Percentiles rank a stretch among this genome's conserved stretches.
Evolutionary conservation across 2,888 invertebrate species (phyloP).

Genomic region (Hoplodrina blanda): DNA sequence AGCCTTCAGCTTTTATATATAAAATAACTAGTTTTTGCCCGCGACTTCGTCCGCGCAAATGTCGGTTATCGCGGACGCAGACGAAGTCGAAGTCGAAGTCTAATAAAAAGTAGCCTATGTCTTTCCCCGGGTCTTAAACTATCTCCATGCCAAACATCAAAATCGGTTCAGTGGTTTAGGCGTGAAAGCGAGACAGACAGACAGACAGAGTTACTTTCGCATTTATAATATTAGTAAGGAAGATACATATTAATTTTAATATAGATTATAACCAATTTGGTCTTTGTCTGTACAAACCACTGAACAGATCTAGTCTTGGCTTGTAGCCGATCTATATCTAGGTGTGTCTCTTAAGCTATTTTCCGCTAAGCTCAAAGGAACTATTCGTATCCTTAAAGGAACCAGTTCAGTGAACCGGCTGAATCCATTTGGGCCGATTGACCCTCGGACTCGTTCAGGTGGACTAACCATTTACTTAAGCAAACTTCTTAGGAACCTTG

Average conservation of each 20-base stretch:
- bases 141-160: too few species aligned
- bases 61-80: too few species aligned
- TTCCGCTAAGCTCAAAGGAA: constrained; percentile 35
- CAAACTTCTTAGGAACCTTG: background rate
- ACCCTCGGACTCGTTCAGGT: constrained; percentile 24
- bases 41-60: too few species aligned
- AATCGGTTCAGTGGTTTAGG: too few species aligned
- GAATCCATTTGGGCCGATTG: constrained; percentile 37
- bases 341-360: constrained; percentile 1
- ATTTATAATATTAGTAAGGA: too few species aligned
- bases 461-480: constrained; percentile 7
- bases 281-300: background rate
- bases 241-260: background rate
- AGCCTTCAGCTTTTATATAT: too few species aligned
- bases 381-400: constrained; percentile 10
- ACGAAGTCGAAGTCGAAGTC: too few species aligned
- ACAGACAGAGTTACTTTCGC: too few species aligned
- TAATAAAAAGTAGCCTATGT: too few species aligned
- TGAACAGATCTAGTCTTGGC: background rate
- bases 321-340: background rate
- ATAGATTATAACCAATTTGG: background rate
- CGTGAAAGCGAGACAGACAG: too few species aligned
- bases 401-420: constrained; percentile 39
- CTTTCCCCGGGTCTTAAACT: too few species aligned
- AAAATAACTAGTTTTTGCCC: too few species aligned